Evolutionary conservation across 2,888 invertebrate species (phyloP).

Genomic region (Lasioglossum lativentre): DNA sequence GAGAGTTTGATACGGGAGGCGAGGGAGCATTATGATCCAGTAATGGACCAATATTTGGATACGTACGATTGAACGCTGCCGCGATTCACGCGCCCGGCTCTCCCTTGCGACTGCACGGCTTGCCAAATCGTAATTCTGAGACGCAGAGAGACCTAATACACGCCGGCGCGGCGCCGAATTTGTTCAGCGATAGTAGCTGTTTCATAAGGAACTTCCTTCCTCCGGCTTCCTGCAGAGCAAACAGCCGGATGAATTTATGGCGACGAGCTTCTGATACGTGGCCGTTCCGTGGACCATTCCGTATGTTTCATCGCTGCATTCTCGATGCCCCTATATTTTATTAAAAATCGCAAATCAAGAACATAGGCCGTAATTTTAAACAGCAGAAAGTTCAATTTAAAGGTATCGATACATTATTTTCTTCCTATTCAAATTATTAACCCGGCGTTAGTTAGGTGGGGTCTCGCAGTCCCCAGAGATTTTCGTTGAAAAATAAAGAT

Average conservation of each 20-base stretch:
- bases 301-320: background rate
- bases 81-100: constrained; percentile 62
- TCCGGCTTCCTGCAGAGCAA: background rate
- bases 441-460: too few relatives aligned
- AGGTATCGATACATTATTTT: too few relatives aligned
- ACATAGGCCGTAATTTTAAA: background rate
- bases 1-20: constrained; percentile 63
- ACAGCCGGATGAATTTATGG: background rate
- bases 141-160: constrained; percentile 7
- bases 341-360: background rate
- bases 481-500: too few relatives aligned
- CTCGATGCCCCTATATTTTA: background rate
- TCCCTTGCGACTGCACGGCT: constrained; percentile 50
- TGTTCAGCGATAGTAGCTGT: background rate
- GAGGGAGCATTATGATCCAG: constrained; percentile 78
- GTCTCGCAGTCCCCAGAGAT: too few relatives aligned
- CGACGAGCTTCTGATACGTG: background rate
- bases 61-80: constrained; percentile 68
- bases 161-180: constrained; percentile 1
- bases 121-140: constrained; percentile 56
- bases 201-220: constrained; percentile 1
- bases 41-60: constrained; percentile 82
- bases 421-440: too few relatives aligned
- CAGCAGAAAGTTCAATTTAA: too few relatives aligned
- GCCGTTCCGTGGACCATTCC: background rate